phyloP scores from a whole-genome alignment of 2,888 invertebrate genomes.

The Ichneumon xanthorius region DNA sequence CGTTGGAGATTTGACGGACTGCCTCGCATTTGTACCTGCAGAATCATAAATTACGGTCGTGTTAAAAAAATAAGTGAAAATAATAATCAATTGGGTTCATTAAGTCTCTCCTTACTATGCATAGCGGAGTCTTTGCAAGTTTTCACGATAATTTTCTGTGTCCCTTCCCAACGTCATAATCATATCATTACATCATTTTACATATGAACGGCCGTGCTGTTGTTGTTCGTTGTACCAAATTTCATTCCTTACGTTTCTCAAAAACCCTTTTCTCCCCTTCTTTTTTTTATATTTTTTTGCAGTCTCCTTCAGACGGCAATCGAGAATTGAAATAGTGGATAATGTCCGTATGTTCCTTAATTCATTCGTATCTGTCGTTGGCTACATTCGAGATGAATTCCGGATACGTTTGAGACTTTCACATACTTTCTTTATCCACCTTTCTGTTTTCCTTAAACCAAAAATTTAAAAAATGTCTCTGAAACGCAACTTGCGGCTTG shows the following conservation, averaged over 20 bases:
- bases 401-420: background rate
- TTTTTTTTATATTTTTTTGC: conserved; percentile 16
- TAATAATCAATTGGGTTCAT: background rate
- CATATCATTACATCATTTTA: conserved; percentile 36
- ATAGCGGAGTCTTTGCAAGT: conserved; percentile 41
- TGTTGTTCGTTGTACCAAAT: conserved; percentile 24
- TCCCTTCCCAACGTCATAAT: conserved; percentile 56
- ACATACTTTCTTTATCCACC: too few relatives aligned
- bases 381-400: background rate
- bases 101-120: conserved; percentile 47
- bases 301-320: conserved; percentile 40
- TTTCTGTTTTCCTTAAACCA: too few relatives aligned
- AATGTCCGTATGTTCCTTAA: background rate
- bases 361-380: conserved; percentile 4
- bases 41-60: conserved; percentile 47
- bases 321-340: conserved; percentile 24
- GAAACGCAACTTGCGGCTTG: too few relatives aligned
- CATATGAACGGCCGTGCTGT: background rate
- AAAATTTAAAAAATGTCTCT: too few relatives aligned
- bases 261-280: conserved; percentile 15
- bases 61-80: conserved; percentile 30
- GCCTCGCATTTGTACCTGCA: conserved; percentile 77
- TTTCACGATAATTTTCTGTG: conserved; percentile 39
- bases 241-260: conserved; percentile 45
- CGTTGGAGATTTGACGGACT: conserved; percentile 76